phyloP scores from a whole-genome alignment of 2,797 vertebrate species.

The Tragelaphus oryx region DNA sequence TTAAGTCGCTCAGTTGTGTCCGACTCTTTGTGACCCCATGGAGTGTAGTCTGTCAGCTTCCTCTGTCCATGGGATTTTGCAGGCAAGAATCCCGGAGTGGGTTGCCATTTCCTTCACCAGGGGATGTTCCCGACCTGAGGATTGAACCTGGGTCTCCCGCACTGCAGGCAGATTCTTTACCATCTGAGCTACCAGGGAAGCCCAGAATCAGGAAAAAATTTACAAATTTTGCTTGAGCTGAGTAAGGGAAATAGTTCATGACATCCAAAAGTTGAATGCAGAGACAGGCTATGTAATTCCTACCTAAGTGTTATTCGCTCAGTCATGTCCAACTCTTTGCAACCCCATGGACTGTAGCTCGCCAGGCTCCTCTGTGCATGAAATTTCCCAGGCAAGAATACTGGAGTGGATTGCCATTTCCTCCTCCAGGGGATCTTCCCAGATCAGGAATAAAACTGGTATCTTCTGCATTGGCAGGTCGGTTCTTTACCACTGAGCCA shows the following conservation, averaged over 20 bases:
- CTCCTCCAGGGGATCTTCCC: not conserved
- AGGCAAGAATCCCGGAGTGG: not conserved
- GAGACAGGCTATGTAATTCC: not conserved
- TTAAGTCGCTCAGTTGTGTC: not conserved
- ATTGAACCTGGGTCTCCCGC: not conserved
- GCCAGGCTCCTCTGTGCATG: not conserved
- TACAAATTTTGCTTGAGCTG: not conserved
- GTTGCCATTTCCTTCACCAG: not conserved
- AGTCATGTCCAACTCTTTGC: not conserved
- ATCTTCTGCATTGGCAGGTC: not conserved
- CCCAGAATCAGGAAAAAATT: not conserved
- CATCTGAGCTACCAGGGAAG: not conserved
- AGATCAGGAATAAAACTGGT: not conserved
- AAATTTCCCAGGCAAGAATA: not conserved
- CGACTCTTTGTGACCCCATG: not conserved
- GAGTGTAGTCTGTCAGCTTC: not conserved
- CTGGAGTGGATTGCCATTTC: not conserved
- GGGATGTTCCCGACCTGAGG: not conserved
- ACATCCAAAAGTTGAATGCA: not conserved
- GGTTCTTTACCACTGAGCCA: not conserved
- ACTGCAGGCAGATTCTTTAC: not conserved
- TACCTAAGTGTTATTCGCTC: not conserved
- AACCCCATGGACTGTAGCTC: not conserved
- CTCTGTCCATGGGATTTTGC: not conserved
- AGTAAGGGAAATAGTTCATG: not conserved